Base-by-base conservation (phyloP, 2,113 vertebrate genomes). In the Corythaeola cristata region DNA sequence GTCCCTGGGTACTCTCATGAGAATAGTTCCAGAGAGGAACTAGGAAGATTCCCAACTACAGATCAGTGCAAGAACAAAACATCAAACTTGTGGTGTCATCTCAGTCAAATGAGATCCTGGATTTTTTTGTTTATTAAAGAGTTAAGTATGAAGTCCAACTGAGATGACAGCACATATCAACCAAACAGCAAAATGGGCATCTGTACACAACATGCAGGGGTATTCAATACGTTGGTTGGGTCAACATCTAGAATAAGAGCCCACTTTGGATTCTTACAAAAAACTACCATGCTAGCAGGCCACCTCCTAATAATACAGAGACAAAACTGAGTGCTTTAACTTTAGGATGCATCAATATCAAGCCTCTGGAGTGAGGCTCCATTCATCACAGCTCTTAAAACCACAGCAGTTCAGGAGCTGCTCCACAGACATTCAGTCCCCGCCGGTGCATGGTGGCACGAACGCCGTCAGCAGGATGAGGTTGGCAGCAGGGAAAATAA, bases 391-490 rank as follows among this genome's bases (percentile, higher is more conserved):
- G n/a, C 39, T 88, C 32, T 77, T 44, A 90, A 84, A 90, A 77
- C 12, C 35, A 33, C 37, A 59, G 60, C 12, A 66, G 56, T 52
- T 89, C 11, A 78, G 56, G 30, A 89, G 56, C 52, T 82, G 32
- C 17, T 82, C 47, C 28, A 47, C 14, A 69, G 50, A 73, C 63
- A 15, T 5, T 41, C 27, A 41, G 73, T 53, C 41, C 52, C 33
- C 15, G 41, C 22, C 2, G 1, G 86, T 2, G 2, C 32, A 83
- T 0, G 4, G 82, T 0, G 0, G 79, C 59, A 88, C 55, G 52
- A 81, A 49, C 37, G 49, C 69, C 16, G 26, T 39, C 67, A 78
- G 78, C 41, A 76, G 45, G 35, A 69, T 6, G 10, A 89, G 66
- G 49, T 53, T 85, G 60, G 52, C 1, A 5, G 39, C 53, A 64